phyloP scores from a whole-genome alignment of 2,888 invertebrate species.

The Drosophila koepferae region DNA sequence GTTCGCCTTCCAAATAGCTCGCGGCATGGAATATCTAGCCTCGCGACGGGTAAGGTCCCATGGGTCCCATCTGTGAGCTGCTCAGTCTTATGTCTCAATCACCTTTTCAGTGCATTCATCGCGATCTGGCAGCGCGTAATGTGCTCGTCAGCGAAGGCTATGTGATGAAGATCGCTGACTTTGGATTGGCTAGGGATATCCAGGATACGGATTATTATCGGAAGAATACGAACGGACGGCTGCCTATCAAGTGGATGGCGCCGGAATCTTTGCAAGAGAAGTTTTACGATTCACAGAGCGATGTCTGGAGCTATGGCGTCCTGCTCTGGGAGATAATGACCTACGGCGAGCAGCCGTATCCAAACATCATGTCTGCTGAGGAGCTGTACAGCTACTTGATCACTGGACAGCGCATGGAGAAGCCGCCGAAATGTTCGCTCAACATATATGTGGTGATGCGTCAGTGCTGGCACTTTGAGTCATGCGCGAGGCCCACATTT shows the following conservation, averaged over 20 bases:
- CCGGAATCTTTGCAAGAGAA: slow-evolving; percentile 98
- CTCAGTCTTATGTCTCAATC: slow-evolving; percentile 34
- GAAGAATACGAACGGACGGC: slow-evolving; percentile 97
- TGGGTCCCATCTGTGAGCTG: neutral
- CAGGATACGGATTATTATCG: slow-evolving; percentile 98
- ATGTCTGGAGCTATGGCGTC: slow-evolving; percentile 98
- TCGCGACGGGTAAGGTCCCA: slow-evolving; percentile 88
- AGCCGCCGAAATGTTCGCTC: slow-evolving; percentile 96
- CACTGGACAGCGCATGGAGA: slow-evolving; percentile 97
- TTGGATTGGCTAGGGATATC: slow-evolving; percentile 98
- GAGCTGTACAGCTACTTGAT: slow-evolving; percentile 96
- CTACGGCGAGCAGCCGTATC: slow-evolving; percentile 99
- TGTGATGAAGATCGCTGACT: slow-evolving; percentile 98
- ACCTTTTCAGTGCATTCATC: slow-evolving; percentile 93
- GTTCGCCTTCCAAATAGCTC: slow-evolving; percentile 98
- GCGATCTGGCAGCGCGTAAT: slow-evolving; percentile 98
- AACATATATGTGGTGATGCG: slow-evolving; percentile 99
- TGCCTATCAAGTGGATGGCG: slow-evolving; percentile 99
- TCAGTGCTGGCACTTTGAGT: slow-evolving; percentile 98
- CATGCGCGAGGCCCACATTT: slow-evolving; percentile 95
- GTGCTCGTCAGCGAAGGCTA: slow-evolving; percentile 97
- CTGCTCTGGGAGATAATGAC: slow-evolving; percentile 99
- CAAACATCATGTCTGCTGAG: slow-evolving; percentile 96
- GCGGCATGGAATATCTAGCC: slow-evolving; percentile 99
- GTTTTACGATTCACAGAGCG: slow-evolving; percentile 96